Conservation (phyloP, 1,140 invertebrate genomes). For the Goniozus legneri region DNA sequence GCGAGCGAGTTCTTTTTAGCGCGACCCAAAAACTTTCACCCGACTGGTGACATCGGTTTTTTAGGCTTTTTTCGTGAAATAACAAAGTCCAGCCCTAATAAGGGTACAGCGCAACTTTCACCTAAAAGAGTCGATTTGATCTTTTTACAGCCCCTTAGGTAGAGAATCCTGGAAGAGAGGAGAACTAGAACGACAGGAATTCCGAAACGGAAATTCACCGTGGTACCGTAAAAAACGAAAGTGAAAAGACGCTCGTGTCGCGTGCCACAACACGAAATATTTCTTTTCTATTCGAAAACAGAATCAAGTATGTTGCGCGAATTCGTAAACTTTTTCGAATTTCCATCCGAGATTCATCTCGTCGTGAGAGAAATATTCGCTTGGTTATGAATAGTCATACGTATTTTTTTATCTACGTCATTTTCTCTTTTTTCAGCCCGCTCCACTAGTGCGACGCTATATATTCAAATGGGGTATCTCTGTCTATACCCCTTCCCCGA, state of each 20-base stretch:
- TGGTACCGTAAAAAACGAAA: no score
- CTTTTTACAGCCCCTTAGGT: slow-evolving; percentile 26
- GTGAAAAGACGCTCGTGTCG: no score
- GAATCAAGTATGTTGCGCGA: no score
- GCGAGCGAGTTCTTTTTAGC: background rate
- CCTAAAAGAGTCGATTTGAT: slow-evolving; percentile 21
- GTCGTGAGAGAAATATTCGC: no score
- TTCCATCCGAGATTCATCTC: no score
- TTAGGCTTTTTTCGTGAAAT: slow-evolving; percentile 11
- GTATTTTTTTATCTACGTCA: slow-evolving; percentile 11
- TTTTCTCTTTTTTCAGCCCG: slow-evolving; percentile 1
- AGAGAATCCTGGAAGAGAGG: slow-evolving; percentile 13
- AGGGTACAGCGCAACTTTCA: slow-evolving; percentile 34
- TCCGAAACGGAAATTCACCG: no score
- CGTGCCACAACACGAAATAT: no score
- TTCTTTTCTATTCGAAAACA: no score
- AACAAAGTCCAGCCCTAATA: slow-evolving; percentile 7
- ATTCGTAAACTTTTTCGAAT: no score
- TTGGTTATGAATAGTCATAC: no score
- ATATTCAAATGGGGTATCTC: background rate
- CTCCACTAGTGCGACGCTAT: no score
- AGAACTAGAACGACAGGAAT: slow-evolving; percentile 12
- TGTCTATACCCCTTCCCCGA: slow-evolving; percentile 4
- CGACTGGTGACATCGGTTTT: background rate
- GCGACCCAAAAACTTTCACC: slow-evolving; percentile 28